phyloP scores from a whole-genome alignment of 1,140 invertebrate species.

The Liolophura sinensis region DNA sequence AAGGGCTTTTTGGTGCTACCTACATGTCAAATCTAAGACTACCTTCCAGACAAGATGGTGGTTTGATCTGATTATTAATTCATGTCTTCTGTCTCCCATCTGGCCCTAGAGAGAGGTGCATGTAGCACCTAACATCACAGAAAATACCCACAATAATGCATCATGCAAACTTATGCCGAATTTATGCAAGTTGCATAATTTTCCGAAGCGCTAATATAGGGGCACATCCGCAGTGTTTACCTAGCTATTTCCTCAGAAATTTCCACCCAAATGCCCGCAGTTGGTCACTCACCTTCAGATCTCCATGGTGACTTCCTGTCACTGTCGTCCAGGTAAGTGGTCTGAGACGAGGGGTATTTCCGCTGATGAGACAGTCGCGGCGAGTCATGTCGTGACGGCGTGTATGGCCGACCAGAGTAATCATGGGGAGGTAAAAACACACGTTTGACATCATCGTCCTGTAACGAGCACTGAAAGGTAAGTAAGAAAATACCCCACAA shows the following conservation, averaged over 20 bases:
- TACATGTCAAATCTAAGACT: no score
- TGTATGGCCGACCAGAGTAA: conserved; percentile 31
- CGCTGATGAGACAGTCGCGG: conserved; percentile 27
- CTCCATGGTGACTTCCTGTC: conserved; percentile 26
- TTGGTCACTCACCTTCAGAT: conserved; percentile 29
- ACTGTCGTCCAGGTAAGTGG: conserved; percentile 24
- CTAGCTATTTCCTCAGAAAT: neutral
- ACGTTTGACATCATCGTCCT: conserved; percentile 32
- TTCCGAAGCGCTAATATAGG: neutral
- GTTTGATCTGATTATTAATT: no score
- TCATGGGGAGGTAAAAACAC: conserved; percentile 35
- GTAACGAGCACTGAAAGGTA: neutral
- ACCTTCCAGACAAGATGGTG: no score
- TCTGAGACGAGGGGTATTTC: conserved; percentile 15
- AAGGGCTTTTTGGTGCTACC: no score
- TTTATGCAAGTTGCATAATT: neutral
- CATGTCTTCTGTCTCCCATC: no score
- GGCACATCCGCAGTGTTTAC: neutral
- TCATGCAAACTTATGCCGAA: neutral
- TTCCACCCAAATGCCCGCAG: neutral
- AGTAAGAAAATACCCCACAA: no score
- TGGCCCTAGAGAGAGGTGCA: no score
- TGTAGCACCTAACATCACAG: neutral
- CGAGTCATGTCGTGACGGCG: conserved; percentile 33
- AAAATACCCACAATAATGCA: neutral